Percentiles rank a stretch among this genome's conserved stretches.
These are phyloP conservation scores for Xyrichtys novacula DNA, from an alignment of 2,797 vertebrate species.

Conservation along the genomic window DNA sequence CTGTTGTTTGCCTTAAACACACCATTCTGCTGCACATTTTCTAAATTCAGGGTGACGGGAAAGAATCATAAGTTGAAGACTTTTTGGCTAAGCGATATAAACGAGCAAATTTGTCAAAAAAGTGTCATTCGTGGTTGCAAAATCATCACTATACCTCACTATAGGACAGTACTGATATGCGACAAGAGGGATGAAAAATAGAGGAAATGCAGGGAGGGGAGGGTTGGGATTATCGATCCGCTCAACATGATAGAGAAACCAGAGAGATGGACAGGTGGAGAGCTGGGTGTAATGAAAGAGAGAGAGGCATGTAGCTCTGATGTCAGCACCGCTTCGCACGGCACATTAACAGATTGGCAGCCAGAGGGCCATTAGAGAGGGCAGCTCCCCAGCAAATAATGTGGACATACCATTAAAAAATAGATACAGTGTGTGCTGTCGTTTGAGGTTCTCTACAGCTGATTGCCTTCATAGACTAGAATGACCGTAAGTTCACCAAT, in stretches of 20 bases:
- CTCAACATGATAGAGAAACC: constrained; percentile 27
- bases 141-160: too few species aligned
- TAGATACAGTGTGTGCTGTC: constrained; percentile 37
- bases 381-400: constrained; percentile 63
- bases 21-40: constrained; percentile 6
- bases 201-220: constrained; percentile 26
- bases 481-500: constrained; percentile 31
- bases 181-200: neutral
- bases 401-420: constrained; percentile 60
- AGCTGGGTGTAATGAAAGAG: constrained; percentile 51
- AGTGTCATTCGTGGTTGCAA: neutral
- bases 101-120: constrained; percentile 3
- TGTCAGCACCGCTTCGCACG: constrained; percentile 32
- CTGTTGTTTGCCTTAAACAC: constrained; percentile 7
- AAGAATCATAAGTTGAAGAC: constrained; percentile 15
- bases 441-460: constrained; percentile 23
- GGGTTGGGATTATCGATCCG: constrained; percentile 55
- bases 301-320: constrained; percentile 44
- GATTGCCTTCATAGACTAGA: neutral
- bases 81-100: neutral
- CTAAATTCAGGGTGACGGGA: constrained; percentile 35
- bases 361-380: constrained; percentile 56
- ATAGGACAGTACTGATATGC: neutral
- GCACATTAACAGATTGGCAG: constrained; percentile 62
- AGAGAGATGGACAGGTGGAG: constrained; percentile 58